These are phyloP conservation scores for Aphodius granarius DNA, from an alignment of 2,888 invertebrate genomes.

Conservation along the genomic window DNA sequence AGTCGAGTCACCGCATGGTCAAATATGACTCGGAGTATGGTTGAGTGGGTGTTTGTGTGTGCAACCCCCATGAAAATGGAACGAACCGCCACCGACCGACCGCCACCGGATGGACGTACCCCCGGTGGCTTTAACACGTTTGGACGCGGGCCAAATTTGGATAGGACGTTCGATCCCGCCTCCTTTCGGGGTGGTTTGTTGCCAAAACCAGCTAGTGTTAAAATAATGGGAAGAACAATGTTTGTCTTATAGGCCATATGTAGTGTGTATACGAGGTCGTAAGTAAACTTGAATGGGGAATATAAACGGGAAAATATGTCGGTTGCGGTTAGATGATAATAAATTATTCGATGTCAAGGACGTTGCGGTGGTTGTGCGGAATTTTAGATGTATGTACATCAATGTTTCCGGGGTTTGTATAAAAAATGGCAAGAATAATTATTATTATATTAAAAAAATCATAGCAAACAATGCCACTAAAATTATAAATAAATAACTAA, in stretches of 20 bases:
- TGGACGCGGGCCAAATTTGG: conserved; percentile 4
- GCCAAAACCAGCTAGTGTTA: not conserved
- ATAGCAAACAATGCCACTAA: too few relatives aligned
- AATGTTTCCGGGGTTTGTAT: too few relatives aligned
- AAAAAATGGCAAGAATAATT: too few relatives aligned
- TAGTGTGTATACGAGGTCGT: too few relatives aligned
- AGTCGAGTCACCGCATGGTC: conserved; percentile 42
- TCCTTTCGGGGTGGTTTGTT: not conserved
- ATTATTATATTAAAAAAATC: too few relatives aligned
- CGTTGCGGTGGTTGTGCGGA: not conserved
- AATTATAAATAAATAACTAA: too few relatives aligned
- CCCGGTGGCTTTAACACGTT: not conserved
- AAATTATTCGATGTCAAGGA: too few relatives aligned
- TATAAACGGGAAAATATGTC: not conserved
- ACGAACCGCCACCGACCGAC: not conserved
- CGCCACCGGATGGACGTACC: not conserved
- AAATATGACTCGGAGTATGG: conserved; percentile 18
- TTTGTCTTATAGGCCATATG: not conserved
- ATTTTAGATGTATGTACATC: too few relatives aligned
- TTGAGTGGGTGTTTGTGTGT: not conserved
- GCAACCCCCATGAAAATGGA: not conserved
- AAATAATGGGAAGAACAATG: not conserved
- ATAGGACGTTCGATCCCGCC: not conserved
- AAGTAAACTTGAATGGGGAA: not conserved
- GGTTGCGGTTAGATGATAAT: not conserved